Percentiles rank a stretch among this genome's conserved stretches.
Conservation (phyloP, 1,140 invertebrate species). For the Pararge aegeria region DNA sequence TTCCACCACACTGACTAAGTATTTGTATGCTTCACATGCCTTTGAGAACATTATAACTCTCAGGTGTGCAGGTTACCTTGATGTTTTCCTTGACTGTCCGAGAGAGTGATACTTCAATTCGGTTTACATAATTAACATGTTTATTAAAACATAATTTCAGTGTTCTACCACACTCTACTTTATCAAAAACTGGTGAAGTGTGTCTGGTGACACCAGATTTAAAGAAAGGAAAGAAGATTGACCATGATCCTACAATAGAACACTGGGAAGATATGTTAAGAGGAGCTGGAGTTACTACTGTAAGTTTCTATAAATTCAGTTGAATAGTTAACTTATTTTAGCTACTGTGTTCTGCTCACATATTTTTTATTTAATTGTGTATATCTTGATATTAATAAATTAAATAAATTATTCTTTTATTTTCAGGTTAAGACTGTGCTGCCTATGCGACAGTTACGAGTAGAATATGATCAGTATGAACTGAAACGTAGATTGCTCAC, state of each 20-base stretch:
- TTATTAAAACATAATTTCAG: conserved; percentile 43
- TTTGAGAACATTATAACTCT: too few species aligned
- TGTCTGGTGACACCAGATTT: conserved; percentile 80
- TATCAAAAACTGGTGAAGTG: conserved; percentile 73
- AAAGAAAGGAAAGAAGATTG: conserved; percentile 75
- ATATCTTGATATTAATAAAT: too few species aligned
- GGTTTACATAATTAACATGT: background rate
- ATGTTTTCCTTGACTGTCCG: too few species aligned
- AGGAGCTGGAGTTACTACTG: conserved; percentile 71
- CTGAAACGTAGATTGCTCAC: conserved; percentile 81
- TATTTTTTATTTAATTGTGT: too few species aligned
- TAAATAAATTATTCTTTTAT: too few species aligned
- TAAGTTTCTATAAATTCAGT: conserved; percentile 47
- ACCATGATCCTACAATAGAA: conserved; percentile 82
- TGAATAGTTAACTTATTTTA: background rate
- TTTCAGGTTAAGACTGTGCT: conserved; percentile 73
- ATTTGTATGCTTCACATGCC: too few species aligned
- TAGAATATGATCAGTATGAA: conserved; percentile 85
- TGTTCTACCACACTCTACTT: conserved; percentile 60
- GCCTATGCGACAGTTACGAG: conserved; percentile 82
- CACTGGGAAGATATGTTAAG: conserved; percentile 80
- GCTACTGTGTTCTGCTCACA: background rate
- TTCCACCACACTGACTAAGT: too few species aligned
- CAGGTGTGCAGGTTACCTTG: too few species aligned
- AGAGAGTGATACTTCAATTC: too few species aligned